Conservation (phyloP, 2,113 vertebrate species). For the Bubalus kerabau region DNA sequence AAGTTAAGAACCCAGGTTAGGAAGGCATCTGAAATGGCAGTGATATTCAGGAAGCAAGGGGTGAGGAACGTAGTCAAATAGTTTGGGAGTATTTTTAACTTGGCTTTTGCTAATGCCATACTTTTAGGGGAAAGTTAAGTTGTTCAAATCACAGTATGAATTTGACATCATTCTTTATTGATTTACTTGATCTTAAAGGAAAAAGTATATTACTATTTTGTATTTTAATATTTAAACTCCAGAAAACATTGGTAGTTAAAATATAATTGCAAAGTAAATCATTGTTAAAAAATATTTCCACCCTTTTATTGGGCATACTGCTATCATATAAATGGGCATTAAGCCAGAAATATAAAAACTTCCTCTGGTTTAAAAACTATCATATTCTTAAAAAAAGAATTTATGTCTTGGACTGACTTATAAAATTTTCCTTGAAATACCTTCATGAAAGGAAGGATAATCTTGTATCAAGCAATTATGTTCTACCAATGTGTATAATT, state of each 20-base stretch:
- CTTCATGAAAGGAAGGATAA: background rate
- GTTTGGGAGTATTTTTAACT: background rate
- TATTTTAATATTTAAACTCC: constrained; percentile 39
- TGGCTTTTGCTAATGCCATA: background rate
- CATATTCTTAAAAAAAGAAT: background rate
- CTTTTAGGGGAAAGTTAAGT: background rate
- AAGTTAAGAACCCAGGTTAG: background rate
- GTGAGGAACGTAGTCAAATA: background rate
- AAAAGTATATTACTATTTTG: constrained; percentile 5
- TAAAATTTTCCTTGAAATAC: background rate
- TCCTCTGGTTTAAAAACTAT: constrained; percentile 1
- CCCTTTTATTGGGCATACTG: background rate
- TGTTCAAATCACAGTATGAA: constrained; percentile 2
- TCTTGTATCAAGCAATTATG: background rate
- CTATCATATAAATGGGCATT: constrained; percentile 8
- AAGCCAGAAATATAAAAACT: background rate
- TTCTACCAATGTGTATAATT: background rate
- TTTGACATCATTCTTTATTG: constrained; percentile 15
- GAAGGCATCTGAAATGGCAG: background rate
- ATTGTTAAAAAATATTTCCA: background rate
- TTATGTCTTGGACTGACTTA: background rate
- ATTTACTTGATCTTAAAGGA: constrained; percentile 14
- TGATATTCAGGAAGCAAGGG: background rate
- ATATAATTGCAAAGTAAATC: constrained; percentile 14
- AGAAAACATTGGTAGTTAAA: constrained; percentile 25